Percentiles rank a stretch among this genome's conserved stretches.
Evolutionary conservation across 2,797 vertebrate species (phyloP).

Genomic region (Falco biarmicus): DNA sequence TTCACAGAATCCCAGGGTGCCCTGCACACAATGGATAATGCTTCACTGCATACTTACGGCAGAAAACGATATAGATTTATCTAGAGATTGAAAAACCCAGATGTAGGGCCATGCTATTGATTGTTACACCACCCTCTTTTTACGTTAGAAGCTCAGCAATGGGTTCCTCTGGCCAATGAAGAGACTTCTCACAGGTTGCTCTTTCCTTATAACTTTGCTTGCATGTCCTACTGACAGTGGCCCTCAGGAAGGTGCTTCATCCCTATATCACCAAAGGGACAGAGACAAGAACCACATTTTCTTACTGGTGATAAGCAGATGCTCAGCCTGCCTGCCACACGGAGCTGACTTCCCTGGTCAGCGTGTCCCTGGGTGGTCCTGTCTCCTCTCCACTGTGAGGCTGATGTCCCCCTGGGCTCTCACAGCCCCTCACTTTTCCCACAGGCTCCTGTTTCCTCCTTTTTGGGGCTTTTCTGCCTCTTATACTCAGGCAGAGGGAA

Average conservation of each 20-base stretch:
- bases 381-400: rapidly evolving
- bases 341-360: not conserved
- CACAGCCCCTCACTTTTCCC: rapidly evolving
- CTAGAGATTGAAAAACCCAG: not conserved
- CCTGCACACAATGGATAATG: not conserved
- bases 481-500: not conserved
- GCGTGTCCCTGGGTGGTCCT: rapidly evolving
- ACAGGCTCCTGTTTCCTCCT: not conserved
- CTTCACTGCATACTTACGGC: not conserved
- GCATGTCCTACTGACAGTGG: not conserved
- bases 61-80: not conserved
- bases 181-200: not conserved
- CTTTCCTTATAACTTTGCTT: not conserved
- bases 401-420: not conserved
- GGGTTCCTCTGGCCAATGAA: not conserved
- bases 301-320: not conserved
- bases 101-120: not conserved
- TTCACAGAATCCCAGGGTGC: not conserved
- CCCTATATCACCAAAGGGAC: not conserved
- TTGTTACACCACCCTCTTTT: not conserved
- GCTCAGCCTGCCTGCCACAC: rapidly evolving
- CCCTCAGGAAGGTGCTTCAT: not conserved
- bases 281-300: not conserved
- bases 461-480: not conserved
- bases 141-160: not conserved